These are phyloP conservation scores for Pseudomyrmex gracilis DNA, from an alignment of 1,140 invertebrate species.

Conservation along the genomic window DNA sequence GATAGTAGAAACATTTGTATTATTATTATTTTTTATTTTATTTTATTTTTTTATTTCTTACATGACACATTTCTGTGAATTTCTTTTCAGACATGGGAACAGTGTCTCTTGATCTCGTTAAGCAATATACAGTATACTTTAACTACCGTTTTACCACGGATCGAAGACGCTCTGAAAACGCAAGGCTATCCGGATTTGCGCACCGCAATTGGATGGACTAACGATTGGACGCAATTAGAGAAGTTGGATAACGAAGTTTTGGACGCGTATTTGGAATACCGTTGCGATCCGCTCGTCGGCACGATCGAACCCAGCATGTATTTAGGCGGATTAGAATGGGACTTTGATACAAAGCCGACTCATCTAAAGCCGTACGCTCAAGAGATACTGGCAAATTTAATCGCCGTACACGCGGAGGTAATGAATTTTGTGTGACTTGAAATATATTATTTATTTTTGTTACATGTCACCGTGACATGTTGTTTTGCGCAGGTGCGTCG, in stretches of 20 bases:
- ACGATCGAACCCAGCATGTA: constrained; percentile 98
- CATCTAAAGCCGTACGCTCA: constrained; percentile 96
- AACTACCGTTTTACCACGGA: constrained; percentile 89
- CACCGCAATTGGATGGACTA: constrained; percentile 79
- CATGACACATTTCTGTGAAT: constrained; percentile 24
- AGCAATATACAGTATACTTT: constrained; percentile 96
- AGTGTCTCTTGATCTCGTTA: constrained; percentile 93
- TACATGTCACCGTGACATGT: constrained; percentile 16
- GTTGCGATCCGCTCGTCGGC: constrained; percentile 96
- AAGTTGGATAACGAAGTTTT: constrained; percentile 90
- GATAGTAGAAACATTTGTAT: too few relatives aligned
- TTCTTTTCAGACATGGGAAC: constrained; percentile 89
- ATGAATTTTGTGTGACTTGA: constrained; percentile 43
- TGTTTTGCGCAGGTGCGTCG: constrained; percentile 88
- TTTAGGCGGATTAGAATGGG: constrained; percentile 94
- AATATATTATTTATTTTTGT: constrained; percentile 16
- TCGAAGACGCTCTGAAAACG: constrained; percentile 85
- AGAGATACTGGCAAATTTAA: constrained; percentile 96
- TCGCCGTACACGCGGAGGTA: constrained; percentile 97
- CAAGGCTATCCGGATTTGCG: constrained; percentile 82
- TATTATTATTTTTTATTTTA: too few relatives aligned
- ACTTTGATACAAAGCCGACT: constrained; percentile 89
- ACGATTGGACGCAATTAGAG: constrained; percentile 86
- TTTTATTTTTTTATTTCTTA: neutral
- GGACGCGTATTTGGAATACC: constrained; percentile 95